A percentile compares a stretch with the other conserved stretches of the same genome.
phyloP scores from a whole-genome alignment of 2,113 vertebrate genomes.

The human (Homo sapiens) region DNA sequence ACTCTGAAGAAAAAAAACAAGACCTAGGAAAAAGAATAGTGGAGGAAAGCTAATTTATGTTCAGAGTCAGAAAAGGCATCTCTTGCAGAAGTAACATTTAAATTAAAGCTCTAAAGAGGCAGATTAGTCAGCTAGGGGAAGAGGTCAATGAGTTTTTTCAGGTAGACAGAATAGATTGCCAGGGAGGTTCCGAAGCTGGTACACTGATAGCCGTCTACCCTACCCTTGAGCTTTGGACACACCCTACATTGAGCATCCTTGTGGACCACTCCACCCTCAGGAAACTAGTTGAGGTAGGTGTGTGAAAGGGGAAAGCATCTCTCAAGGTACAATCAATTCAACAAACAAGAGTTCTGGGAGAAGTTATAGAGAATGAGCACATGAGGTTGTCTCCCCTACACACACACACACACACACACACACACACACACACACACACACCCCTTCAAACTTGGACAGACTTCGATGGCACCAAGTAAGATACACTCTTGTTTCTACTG shows the following conservation, averaged over 20 bases:
- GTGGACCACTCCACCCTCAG: background rate
- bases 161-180: background rate
- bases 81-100: background rate
- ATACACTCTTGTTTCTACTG: background rate
- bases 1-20: slow-evolving; percentile 3
- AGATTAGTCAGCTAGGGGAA: background rate
- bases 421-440: background rate
- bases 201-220: background rate
- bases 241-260: background rate
- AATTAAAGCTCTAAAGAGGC: background rate
- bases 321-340: background rate
- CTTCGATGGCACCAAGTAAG: background rate
- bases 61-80: background rate
- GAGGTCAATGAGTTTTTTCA: background rate
- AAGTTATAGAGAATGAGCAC: background rate
- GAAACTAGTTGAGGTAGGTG: background rate
- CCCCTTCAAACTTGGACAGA: background rate
- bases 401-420: background rate
- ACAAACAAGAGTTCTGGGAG: background rate
- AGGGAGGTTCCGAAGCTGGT: background rate
- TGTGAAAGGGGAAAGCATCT: background rate
- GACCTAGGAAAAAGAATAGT: background rate
- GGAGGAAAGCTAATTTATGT: slow-evolving; percentile 24
- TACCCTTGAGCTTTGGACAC: background rate
- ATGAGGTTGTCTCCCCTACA: background rate